A percentile compares a stretch with the other conserved stretches of the same genome.
These are phyloP conservation scores for Periplaneta americana DNA, from an alignment of 1,140 invertebrate species.

Conservation along the genomic window DNA sequence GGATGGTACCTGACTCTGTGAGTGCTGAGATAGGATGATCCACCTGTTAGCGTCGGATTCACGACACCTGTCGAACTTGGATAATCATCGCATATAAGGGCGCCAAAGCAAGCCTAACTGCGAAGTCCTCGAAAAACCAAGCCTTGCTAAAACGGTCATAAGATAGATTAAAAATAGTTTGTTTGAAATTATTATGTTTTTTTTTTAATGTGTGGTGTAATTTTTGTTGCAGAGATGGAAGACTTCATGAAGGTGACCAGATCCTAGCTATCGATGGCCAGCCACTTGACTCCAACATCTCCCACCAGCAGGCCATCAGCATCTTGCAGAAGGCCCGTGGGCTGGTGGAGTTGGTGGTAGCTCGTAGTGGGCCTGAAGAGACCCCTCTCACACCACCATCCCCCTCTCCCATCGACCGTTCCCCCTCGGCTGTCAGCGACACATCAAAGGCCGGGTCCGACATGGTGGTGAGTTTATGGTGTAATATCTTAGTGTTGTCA, in stretches of 20 bases:
- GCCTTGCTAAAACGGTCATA: no score
- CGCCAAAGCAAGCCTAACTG: no score
- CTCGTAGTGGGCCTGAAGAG: constrained; percentile 34
- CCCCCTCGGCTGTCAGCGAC: constrained; percentile 64
- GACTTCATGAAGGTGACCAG: constrained; percentile 76
- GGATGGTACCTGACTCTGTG: no score
- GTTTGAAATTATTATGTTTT: no score
- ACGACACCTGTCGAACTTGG: no score
- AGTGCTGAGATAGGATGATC: no score
- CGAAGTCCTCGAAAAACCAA: no score
- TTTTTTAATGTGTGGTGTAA: no score
- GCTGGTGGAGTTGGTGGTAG: constrained; percentile 68
- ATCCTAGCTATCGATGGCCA: constrained; percentile 86
- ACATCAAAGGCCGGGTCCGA: constrained; percentile 66
- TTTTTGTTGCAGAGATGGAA: constrained; percentile 60
- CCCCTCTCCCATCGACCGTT: constrained; percentile 44
- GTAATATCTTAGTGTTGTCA: not conserved
- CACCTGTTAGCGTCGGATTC: no score
- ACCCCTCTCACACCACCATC: constrained; percentile 25
- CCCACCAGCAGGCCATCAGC: constrained; percentile 79
- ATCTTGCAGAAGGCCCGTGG: constrained; percentile 75
- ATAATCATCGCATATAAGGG: no score
- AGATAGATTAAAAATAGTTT: no score
- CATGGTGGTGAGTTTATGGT: constrained; percentile 52
- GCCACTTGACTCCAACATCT: constrained; percentile 75